These are phyloP conservation scores for Acanthoscelides obtectus DNA, from an alignment of 2,888 invertebrate species.

Conservation along the genomic window DNA sequence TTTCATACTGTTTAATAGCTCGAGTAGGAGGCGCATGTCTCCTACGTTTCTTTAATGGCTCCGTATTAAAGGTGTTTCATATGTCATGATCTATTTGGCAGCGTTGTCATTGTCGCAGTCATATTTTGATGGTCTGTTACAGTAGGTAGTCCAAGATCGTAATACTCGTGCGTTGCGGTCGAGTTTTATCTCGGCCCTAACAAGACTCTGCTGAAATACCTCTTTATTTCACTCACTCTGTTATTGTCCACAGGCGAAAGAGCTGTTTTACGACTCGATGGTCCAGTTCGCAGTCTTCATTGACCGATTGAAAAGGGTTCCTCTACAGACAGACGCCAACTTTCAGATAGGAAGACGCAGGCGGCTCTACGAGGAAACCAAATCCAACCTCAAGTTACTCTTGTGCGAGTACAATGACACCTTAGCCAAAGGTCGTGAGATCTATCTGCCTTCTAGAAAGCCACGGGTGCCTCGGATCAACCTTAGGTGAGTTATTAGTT, in stretches of 20 bases:
- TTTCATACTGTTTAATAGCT: too few relatives aligned
- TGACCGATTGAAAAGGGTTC: conserved; percentile 44
- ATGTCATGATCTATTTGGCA: too few relatives aligned
- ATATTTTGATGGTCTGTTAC: too few relatives aligned
- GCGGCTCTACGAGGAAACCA: conserved; percentile 46
- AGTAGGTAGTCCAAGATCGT: too few relatives aligned
- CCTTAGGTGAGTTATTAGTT: conserved; percentile 33
- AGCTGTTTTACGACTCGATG: conserved; percentile 55
- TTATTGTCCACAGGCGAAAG: conserved; percentile 51
- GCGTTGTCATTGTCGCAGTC: too few relatives aligned
- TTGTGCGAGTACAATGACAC: conserved; percentile 58
- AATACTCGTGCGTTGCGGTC: too few relatives aligned
- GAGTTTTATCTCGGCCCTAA: too few relatives aligned
- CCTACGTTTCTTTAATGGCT: too few relatives aligned
- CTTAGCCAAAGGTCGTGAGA: conserved; percentile 47
- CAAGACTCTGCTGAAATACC: too few relatives aligned
- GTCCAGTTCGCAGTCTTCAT: conserved; percentile 51
- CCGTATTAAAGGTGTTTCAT: too few relatives aligned
- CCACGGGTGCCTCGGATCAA: conserved; percentile 42
- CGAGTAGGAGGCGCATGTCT: too few relatives aligned
- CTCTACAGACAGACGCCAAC: conserved; percentile 41
- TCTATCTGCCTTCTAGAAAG: neutral
- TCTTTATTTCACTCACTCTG: too few relatives aligned
- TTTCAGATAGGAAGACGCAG: conserved; percentile 40
- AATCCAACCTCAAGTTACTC: conserved; percentile 47